Percentiles rank a stretch among this genome's conserved stretches.
phyloP scores from a whole-genome alignment of 2,888 invertebrate genomes.

The Fragum fragum region DNA sequence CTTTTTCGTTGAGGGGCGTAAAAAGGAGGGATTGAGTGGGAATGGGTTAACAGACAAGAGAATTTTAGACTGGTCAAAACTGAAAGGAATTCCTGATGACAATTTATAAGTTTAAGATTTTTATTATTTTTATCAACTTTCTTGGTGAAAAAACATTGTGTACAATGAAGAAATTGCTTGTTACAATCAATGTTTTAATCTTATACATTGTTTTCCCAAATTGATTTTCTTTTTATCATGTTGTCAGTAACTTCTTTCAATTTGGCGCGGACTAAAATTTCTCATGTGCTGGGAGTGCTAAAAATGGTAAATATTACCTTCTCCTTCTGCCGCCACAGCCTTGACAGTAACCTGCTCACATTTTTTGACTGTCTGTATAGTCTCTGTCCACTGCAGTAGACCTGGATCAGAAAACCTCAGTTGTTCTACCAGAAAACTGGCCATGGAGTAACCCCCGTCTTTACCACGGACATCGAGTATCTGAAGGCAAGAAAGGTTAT shows the following conservation, averaged over 20 bases:
- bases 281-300: too few species aligned
- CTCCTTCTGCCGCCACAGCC: conserved; percentile 75
- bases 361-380: conserved; percentile 66
- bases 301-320: conserved; percentile 63
- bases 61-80: too few species aligned
- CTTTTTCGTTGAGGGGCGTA: too few species aligned
- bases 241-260: too few species aligned
- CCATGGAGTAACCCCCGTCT: conserved; percentile 69
- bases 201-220: not conserved
- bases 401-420: conserved; percentile 64
- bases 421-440: conserved; percentile 74
- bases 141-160: too few species aligned
- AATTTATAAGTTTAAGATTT: too few species aligned
- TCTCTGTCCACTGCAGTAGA: conserved; percentile 71
- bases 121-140: too few species aligned
- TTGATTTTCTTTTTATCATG: not conserved
- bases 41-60: too few species aligned
- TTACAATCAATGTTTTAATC: conserved; percentile 4
- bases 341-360: conserved; percentile 74
- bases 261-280: too few species aligned
- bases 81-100: too few species aligned
- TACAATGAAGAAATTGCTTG: conserved; percentile 7
- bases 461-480: conserved; percentile 73
- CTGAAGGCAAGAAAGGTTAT: conserved; percentile 60
- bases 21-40: too few species aligned